Evolutionary conservation across 2,888 invertebrate species (phyloP), one percentile per base, ranked within the genome.

Genomic region (Drosophila percnosoma): DNA sequence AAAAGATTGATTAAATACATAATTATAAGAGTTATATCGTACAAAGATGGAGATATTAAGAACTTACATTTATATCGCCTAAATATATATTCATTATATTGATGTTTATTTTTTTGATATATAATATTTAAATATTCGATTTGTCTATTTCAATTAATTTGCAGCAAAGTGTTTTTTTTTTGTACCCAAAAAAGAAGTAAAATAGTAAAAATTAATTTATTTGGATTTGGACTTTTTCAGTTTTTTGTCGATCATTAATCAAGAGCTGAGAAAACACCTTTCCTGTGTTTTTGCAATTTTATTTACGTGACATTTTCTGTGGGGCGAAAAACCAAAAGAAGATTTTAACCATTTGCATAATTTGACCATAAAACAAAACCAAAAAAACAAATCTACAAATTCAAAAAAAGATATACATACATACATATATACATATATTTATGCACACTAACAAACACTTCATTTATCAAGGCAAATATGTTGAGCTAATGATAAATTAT

Each of bases 291-390:
- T 24, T 11, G 7, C 42, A 27, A 53, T 36, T 40, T 53, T 42
- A 27, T 70, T 58, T 68, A 63, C 61, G 59, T 63, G 75, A 76
- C 69, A 73, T 81, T 75, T 58, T 58, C 61, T 65, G 33, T 65
- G 63, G 53, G 54, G 51, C 57, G 13, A 24, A 49, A 58, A 42
- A 11, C 29, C 15, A 33, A 57, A 42, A 49, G 38, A 33, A 49
- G 60, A 69, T 57, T 65, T 62, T 27, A 53, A 66, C 61, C 67
- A 83, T 83, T 87, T 84, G 77, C 84, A 84, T 85, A 85, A 86
- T 83, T 80, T 76, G 64, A 86, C 88, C 88, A 88, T 86, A 85
- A 85, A 86, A 83, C 86, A 86, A 75, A 83, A 68, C 77, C 74
- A 27, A 65, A 62, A 68, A 75, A 70, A 67, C 57, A 66, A 64